A percentile compares a stretch with the other conserved stretches of the same genome.
These are phyloP conservation scores for Orussus abietinus DNA, from an alignment of 1,140 invertebrate genomes.

Conservation along the genomic window DNA sequence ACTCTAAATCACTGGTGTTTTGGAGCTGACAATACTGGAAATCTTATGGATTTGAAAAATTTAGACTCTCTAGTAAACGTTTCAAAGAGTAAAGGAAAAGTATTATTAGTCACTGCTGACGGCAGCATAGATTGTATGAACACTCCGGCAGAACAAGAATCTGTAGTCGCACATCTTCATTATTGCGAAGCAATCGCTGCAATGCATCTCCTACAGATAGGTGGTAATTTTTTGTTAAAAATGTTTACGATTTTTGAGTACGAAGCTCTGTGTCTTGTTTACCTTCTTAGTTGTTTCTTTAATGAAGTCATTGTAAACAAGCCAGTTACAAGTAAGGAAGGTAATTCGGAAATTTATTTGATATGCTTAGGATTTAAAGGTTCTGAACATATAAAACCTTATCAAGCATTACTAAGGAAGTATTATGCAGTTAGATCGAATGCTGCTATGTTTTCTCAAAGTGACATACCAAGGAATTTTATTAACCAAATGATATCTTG, in stretches of 20 bases:
- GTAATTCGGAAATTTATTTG: slow-evolving; percentile 91
- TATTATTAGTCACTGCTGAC: slow-evolving; percentile 82
- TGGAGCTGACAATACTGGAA: slow-evolving; percentile 78
- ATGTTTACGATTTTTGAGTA: slow-evolving; percentile 90
- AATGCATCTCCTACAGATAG: slow-evolving; percentile 64
- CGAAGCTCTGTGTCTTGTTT: slow-evolving; percentile 73
- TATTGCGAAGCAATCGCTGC: slow-evolving; percentile 79
- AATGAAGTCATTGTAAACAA: slow-evolving; percentile 73
- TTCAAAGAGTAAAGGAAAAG: slow-evolving; percentile 38
- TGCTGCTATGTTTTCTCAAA: slow-evolving; percentile 58
- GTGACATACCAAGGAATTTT: slow-evolving; percentile 64
- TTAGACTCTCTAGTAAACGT: slow-evolving; percentile 58
- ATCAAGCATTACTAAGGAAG: slow-evolving; percentile 51
- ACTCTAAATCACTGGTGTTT: slow-evolving; percentile 82
- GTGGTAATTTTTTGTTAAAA: slow-evolving; percentile 84
- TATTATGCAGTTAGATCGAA: slow-evolving; percentile 47
- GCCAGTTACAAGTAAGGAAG: slow-evolving; percentile 86
- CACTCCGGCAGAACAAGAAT: slow-evolving; percentile 83
- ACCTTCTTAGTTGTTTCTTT: slow-evolving; percentile 75
- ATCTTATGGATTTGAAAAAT: slow-evolving; percentile 71
- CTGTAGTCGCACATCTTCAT: slow-evolving; percentile 69
- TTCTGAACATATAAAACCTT: slow-evolving; percentile 37
- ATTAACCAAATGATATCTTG: slow-evolving; percentile 65
- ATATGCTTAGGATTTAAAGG: slow-evolving; percentile 70
- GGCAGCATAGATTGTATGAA: slow-evolving; percentile 86